phyloP scores from a whole-genome alignment of 1,140 invertebrate genomes.

The Ooceraea biroi region DNA sequence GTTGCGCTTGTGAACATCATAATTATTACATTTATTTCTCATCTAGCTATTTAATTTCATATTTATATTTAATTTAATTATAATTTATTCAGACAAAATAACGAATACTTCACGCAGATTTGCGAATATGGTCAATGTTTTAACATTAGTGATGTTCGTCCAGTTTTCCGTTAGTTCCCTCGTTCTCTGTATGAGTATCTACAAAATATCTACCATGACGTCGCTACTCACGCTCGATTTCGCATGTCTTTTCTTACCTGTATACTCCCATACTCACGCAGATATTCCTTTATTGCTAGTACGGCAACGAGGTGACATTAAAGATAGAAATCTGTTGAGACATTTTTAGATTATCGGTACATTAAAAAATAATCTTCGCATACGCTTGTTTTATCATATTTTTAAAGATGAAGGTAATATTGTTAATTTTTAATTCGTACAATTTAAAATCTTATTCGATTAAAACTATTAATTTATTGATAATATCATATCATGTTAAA shows the following conservation, averaged over 20 bases:
- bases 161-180: conserved; percentile 65
- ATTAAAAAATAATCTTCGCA: neutral
- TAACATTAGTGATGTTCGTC: conserved; percentile 59
- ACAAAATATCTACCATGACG: conserved; percentile 74
- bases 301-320: conserved; percentile 86
- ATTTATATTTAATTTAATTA: neutral
- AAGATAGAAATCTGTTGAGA: conserved; percentile 78
- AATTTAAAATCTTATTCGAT: too few species aligned
- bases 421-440: neutral
- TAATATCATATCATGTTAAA: too few species aligned
- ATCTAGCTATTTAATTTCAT: neutral
- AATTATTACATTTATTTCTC: neutral
- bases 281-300: conserved; percentile 87
- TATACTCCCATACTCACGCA: conserved; percentile 72
- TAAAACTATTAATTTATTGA: too few species aligned
- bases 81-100: neutral
- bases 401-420: neutral
- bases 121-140: conserved; percentile 45
- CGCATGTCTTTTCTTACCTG: conserved; percentile 60
- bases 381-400: neutral
- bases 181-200: conserved; percentile 63
- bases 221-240: conserved; percentile 82
- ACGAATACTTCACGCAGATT: conserved; percentile 33
- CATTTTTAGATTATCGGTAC: neutral
- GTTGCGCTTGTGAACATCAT: too few species aligned